Conservation (phyloP, 2,888 invertebrate species). For the Theristus sp. region DNA sequence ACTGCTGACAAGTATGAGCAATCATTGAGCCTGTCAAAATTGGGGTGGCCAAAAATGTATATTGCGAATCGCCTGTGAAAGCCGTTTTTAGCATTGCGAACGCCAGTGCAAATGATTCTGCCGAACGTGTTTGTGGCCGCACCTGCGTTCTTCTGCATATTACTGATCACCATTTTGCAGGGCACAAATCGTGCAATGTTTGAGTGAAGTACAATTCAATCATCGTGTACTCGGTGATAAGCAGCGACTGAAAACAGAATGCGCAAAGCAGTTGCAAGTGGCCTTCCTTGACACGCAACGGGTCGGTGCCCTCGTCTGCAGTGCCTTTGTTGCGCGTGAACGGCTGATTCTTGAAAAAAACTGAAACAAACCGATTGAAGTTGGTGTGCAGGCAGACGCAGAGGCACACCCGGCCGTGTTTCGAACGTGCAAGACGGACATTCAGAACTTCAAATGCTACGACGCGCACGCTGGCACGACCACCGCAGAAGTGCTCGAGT, state of each 20-base stretch:
- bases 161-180: too few relatives aligned
- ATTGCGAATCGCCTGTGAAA: too few relatives aligned
- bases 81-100: too few relatives aligned
- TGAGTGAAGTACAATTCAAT: slow-evolving; percentile 73
- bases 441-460: slow-evolving; percentile 2
- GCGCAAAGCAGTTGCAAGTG: slow-evolving; percentile 68
- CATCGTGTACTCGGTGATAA: slow-evolving; percentile 32
- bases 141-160: too few relatives aligned
- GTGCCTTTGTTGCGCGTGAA: neutral
- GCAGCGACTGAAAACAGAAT: slow-evolving; percentile 63
- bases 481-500: neutral
- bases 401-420: neutral
- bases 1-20: neutral
- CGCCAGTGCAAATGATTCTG: too few relatives aligned
- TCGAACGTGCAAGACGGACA: slow-evolving; percentile 4
- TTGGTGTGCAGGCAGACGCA: neutral
- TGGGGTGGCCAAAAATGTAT: too few relatives aligned
- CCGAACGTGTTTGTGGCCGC: too few relatives aligned
- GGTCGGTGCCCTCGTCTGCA: slow-evolving; percentile 12
- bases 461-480: neutral
- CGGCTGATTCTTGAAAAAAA: too few relatives aligned
- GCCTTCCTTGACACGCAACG: slow-evolving; percentile 58
- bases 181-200: slow-evolving; percentile 50
- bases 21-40: neutral
- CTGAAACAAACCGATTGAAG: too few relatives aligned